Evolutionary conservation across 2,888 invertebrate genomes (phyloP).

Genomic region (Drosophila kambysellisi): DNA sequence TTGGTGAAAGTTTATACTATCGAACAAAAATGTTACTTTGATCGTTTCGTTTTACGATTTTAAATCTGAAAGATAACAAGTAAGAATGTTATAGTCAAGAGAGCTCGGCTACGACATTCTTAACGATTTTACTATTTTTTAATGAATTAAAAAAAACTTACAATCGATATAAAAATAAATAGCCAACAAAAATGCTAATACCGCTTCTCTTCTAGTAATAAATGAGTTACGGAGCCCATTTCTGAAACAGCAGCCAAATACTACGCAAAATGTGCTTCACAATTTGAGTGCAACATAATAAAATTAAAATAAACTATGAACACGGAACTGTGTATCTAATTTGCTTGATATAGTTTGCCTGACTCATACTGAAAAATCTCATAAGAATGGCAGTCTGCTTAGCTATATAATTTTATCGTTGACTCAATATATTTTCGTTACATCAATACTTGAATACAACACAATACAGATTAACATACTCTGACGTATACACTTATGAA

Average conservation of each 20-base stretch:
- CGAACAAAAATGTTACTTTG: background rate
- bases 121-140: no score
- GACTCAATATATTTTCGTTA: conserved; percentile 26
- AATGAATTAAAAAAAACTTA: background rate
- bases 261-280: background rate
- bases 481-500: conserved; percentile 8
- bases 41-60: background rate
- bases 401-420: conserved; percentile 14
- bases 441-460: conserved; percentile 25
- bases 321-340: background rate
- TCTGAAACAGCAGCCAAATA: background rate
- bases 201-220: background rate
- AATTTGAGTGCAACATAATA: background rate
- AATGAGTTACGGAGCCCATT: background rate
- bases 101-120: background rate
- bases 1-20: background rate
- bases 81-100: background rate
- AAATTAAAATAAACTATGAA: background rate
- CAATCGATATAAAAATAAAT: background rate
- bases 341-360: background rate
- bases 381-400: conserved; percentile 1
- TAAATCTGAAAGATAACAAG: background rate
- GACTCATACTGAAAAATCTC: background rate
- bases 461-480: conserved; percentile 33
- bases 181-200: background rate